Evolutionary conservation across 2,888 invertebrate genomes (phyloP).

Genomic region (Drosophila borealis): DNA sequence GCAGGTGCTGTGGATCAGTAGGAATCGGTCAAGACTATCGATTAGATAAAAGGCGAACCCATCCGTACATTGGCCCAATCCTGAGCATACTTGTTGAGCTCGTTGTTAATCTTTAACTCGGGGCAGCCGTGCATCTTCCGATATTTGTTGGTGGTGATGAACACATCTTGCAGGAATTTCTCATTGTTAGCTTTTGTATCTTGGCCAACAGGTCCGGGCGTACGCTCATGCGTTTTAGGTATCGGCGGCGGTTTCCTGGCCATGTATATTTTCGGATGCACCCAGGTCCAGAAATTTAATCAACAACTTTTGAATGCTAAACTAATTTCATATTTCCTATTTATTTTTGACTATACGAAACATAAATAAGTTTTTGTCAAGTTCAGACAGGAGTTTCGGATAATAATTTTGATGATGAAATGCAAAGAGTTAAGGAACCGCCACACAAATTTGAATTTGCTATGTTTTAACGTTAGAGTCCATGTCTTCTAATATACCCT

Average conservation of each 20-base stretch:
- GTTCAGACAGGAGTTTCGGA: not conserved
- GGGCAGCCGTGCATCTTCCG: slow-evolving; percentile 89
- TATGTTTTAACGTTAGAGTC: too few species aligned
- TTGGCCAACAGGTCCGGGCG: slow-evolving; percentile 61
- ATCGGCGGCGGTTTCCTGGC: slow-evolving; percentile 50
- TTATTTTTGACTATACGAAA: slow-evolving; percentile 5
- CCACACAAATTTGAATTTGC: too few species aligned
- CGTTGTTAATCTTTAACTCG: slow-evolving; percentile 88
- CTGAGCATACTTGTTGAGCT: slow-evolving; percentile 88
- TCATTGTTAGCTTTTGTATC: slow-evolving; percentile 67
- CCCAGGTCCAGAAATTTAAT: slow-evolving; percentile 33
- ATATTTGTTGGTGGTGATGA: slow-evolving; percentile 88
- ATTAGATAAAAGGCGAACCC: too few species aligned
- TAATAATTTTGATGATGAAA: not conserved
- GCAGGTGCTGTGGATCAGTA: slow-evolving; percentile 59
- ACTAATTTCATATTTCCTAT: slow-evolving; percentile 7
- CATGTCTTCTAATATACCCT: too few species aligned
- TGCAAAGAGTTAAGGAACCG: too few species aligned
- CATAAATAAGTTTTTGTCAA: slow-evolving; percentile 1
- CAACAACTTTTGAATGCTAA: slow-evolving; percentile 11
- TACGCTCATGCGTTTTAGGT: slow-evolving; percentile 56
- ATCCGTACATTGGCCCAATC: slow-evolving; percentile 89
- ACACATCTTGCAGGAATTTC: slow-evolving; percentile 54
- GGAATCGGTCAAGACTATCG: not conserved
- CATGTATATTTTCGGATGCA: slow-evolving; percentile 36